These are phyloP conservation scores for Rhadina sibilatrix DNA, from an alignment of 2,113 vertebrate genomes.

Conservation along the genomic window DNA sequence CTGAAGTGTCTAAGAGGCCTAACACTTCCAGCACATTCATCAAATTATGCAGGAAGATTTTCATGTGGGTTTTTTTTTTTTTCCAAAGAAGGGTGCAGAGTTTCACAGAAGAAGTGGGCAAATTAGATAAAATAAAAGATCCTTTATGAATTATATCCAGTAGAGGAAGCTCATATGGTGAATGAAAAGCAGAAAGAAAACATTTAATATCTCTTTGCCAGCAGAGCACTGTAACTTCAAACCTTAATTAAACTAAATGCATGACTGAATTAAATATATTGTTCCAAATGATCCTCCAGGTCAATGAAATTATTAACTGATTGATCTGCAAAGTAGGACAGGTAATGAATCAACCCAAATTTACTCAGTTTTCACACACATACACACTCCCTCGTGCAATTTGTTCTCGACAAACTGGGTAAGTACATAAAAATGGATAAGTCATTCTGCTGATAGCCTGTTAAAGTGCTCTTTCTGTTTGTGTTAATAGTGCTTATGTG, in stretches of 20 bases:
- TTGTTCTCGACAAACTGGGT: slow-evolving; percentile 48
- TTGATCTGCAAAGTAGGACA: slow-evolving; percentile 66
- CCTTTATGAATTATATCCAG: slow-evolving; percentile 1
- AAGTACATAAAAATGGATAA: slow-evolving; percentile 66
- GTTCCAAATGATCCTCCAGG: slow-evolving; percentile 61
- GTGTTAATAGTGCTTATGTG: neutral
- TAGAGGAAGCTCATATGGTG: neutral
- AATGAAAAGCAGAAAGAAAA: slow-evolving; percentile 44
- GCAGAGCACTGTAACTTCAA: slow-evolving; percentile 46
- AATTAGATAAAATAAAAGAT: slow-evolving; percentile 6
- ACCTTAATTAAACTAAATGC: slow-evolving; percentile 74
- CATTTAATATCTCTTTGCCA: slow-evolving; percentile 56
- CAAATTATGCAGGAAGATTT: neutral
- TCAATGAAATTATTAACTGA: slow-evolving; percentile 73
- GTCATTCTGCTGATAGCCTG: slow-evolving; percentile 23
- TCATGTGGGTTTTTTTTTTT: neutral
- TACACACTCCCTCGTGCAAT: neutral
- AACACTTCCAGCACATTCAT: neutral
- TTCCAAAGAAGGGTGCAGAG: neutral
- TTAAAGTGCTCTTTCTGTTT: slow-evolving; percentile 4
- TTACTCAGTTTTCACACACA: slow-evolving; percentile 53
- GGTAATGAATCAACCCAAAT: slow-evolving; percentile 74
- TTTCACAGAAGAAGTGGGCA: neutral
- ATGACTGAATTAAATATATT: slow-evolving; percentile 71
- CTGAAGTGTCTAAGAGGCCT: neutral